Base-by-base conservation (phyloP, 2,113 vertebrate species). In the Synchiropus splendidus region DNA sequence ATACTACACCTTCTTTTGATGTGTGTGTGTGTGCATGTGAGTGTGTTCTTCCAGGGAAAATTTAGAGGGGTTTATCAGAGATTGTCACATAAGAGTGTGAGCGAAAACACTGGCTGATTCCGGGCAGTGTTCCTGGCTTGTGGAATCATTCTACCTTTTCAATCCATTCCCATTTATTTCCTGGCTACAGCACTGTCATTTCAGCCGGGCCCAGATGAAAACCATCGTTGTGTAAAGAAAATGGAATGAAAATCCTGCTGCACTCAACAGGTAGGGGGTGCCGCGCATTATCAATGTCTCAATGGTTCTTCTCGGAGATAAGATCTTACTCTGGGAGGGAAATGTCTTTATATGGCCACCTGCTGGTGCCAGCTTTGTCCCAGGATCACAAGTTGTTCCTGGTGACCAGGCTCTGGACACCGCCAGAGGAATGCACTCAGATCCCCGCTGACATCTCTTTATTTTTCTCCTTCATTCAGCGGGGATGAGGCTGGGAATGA, bases 181-280 rank as follows among this genome's bases (percentile, higher is more conserved):
- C 87, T 89, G 77, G 87, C 82, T 85, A 83, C 86, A 55, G 86
- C 84, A 84, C 88, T 87, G 88, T 86, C 88, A 86, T 89, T 86
- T 85, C 87, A 81, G 74, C 63, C 79, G 80, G 87, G 88, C 88
- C 65, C 83, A 89, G 90, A 93, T 92, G 89, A 97, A 92, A 95
- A 76, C 86, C 90, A 89, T 89, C 74, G 83, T 90, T 85, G 86
- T 91, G 88, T 90, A 89, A 92, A 92, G 90, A 90, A 90, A 92
- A 89, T 90, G 89, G 94, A 97, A 96, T 92, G 90, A 92, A 82
- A 92, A 92, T 91, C 88, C 88, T 86, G 87, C 85, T 89, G 88
- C 83, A 88, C 87, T 83, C 89, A 89, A 90, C 90, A 87, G 90
- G 90, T 86, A 84, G 74, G 79, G 78, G 42, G 81, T 5, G 21